Evolutionary conservation across 2,113 vertebrate species (phyloP).

Genomic region (Entosphenus tridentatus): DNA sequence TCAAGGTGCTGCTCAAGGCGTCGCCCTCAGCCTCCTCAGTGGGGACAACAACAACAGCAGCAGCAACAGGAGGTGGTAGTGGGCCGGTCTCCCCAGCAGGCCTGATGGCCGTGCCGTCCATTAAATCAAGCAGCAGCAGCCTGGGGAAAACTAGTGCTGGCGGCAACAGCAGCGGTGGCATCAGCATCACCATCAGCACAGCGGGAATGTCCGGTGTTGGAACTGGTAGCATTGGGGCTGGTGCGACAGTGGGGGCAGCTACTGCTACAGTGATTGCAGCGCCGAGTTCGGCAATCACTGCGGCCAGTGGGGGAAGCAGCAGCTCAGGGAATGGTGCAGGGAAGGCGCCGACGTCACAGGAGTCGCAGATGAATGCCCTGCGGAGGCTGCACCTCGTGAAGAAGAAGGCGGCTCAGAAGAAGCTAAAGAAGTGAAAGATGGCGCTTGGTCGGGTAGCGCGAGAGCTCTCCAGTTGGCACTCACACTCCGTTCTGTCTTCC

Average conservation of each 20-base stretch:
- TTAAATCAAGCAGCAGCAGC: constrained; percentile 14
- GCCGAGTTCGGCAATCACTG: not conserved
- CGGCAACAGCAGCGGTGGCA: too few relatives aligned
- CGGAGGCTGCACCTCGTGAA: constrained; percentile 86
- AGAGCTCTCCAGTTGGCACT: not conserved
- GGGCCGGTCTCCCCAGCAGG: too few relatives aligned
- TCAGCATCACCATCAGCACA: constrained; percentile 13
- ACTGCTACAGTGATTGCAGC: too few relatives aligned
- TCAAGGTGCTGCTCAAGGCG: constrained; percentile 24
- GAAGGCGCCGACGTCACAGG: constrained; percentile 70
- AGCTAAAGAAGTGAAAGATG: constrained; percentile 50
- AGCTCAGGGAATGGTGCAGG: constrained; percentile 29
- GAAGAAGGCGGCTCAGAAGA: constrained; percentile 94
- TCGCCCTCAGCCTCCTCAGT: constrained; percentile 21
- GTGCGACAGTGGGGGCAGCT: constrained; percentile 11
- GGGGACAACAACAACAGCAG: constrained; percentile 15
- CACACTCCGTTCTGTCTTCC: not conserved
- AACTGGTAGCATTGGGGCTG: constrained; percentile 26
- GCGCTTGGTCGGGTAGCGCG: not conserved
- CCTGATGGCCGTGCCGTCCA: too few relatives aligned
- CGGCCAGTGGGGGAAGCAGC: constrained; percentile 14
- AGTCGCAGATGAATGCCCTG: constrained; percentile 89
- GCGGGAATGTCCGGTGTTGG: constrained; percentile 16
- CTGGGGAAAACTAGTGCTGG: constrained; percentile 42
- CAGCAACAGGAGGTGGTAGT: too few relatives aligned